Conservation (phyloP, 2,888 invertebrate species). For the Drosophila monieri region DNA sequence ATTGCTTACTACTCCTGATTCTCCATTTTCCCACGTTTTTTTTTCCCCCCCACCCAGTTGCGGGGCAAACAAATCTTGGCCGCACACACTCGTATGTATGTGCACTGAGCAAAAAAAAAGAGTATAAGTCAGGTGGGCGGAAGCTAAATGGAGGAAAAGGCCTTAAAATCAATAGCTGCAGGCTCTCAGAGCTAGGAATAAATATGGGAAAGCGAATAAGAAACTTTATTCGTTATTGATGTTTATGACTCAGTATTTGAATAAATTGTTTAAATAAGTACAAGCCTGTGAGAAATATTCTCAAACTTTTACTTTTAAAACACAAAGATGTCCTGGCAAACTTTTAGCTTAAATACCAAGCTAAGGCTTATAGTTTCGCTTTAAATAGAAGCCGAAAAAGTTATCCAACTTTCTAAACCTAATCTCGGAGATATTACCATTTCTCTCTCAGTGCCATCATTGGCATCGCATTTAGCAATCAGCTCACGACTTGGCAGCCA, state of each 20-base stretch:
- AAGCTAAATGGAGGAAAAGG: not conserved
- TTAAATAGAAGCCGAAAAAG: conserved; percentile 49
- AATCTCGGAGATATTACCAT: not conserved
- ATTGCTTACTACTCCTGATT: conserved; percentile 19
- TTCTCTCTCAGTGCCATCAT: conserved; percentile 6
- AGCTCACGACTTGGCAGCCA: conserved; percentile 65
- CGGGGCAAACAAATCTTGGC: conserved; percentile 67
- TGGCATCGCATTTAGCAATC: conserved; percentile 71
- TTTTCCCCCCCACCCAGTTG: conserved; percentile 1
- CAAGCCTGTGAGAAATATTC: not conserved
- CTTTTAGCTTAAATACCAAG: not conserved
- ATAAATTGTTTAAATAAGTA: not conserved
- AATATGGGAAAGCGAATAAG: not conserved
- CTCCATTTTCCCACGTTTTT: conserved; percentile 13
- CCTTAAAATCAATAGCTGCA: not conserved
- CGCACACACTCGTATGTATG: conserved; percentile 29
- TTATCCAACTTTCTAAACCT: not conserved
- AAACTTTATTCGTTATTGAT: no score
- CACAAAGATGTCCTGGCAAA: not conserved
- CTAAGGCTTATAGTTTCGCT: not conserved
- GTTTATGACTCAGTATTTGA: not conserved
- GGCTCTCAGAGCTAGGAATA: not conserved
- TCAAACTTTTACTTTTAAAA: not conserved
- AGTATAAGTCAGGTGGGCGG: not conserved
- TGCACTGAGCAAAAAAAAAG: conserved; percentile 16